Conservation (phyloP, 2,113 vertebrate genomes). For the Otis tarda region DNA sequence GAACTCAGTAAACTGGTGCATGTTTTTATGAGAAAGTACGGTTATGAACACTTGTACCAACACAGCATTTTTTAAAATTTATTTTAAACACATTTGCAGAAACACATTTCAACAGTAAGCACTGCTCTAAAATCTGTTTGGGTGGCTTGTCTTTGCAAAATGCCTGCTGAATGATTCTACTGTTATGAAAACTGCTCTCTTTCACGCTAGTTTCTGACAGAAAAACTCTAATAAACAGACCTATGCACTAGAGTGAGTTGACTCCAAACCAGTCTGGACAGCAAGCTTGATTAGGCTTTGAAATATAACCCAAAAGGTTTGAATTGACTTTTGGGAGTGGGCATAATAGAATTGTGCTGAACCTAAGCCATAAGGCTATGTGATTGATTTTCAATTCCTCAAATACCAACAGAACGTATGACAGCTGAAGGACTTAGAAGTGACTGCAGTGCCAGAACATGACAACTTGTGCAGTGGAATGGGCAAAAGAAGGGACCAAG, state of each 20-base stretch:
- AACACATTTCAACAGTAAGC: neutral
- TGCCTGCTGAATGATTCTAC: neutral
- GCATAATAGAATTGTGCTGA: slow-evolving; percentile 64
- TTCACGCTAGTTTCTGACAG: neutral
- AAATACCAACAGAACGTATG: slow-evolving; percentile 46
- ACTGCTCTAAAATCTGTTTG: neutral
- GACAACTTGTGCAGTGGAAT: neutral
- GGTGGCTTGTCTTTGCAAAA: neutral
- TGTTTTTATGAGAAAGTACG: neutral
- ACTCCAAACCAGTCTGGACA: slow-evolving; percentile 22
- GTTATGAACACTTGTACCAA: neutral
- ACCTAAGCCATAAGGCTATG: slow-evolving; percentile 47
- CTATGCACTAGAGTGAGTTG: slow-evolving; percentile 20
- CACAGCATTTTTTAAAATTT: neutral
- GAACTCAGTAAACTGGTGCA: neutral
- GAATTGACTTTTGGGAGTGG: slow-evolving; percentile 49
- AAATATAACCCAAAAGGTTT: slow-evolving; percentile 54
- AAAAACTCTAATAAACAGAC: slow-evolving; percentile 33
- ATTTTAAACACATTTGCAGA: neutral
- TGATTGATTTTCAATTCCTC: slow-evolving; percentile 65
- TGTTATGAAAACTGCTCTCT: neutral
- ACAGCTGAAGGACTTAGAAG: slow-evolving; percentile 32
- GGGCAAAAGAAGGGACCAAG: slow-evolving; percentile 1
- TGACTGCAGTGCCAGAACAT: neutral
- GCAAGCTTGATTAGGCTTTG: slow-evolving; percentile 63